phyloP scores from a whole-genome alignment of 53 echinoderm and acorn worm genomes.

The Holothuria scabra region DNA sequence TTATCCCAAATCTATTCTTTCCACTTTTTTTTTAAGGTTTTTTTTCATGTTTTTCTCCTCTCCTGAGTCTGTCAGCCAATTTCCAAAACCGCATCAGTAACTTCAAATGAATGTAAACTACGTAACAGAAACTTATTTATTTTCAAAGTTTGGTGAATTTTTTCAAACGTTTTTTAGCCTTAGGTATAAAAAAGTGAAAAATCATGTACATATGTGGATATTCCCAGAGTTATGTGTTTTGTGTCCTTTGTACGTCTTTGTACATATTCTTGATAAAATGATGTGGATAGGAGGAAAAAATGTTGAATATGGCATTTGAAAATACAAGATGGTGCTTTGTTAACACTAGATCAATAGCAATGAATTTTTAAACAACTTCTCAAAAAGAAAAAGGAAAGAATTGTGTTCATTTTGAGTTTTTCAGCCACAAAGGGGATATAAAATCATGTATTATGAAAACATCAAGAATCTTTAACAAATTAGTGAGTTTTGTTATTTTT shows the following conservation, averaged over 20 bases:
- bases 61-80: no score
- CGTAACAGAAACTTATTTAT: background rate
- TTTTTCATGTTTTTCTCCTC: no score
- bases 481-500: no score
- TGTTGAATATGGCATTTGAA: constrained; percentile 37
- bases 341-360: constrained; percentile 41
- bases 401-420: constrained; percentile 5
- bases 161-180: constrained; percentile 25
- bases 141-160: background rate
- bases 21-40: no score
- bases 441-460: constrained; percentile 43
- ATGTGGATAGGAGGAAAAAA: constrained; percentile 31
- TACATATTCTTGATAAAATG: constrained; percentile 45
- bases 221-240: constrained; percentile 38
- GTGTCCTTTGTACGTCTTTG: constrained; percentile 44
- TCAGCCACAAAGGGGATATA: constrained; percentile 26
- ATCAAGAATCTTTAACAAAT: constrained; percentile 25
- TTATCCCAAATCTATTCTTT: no score
- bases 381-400: constrained; percentile 7
- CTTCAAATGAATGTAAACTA: no score
- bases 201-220: constrained; percentile 45
- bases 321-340: constrained; percentile 40
- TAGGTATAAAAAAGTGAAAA: constrained; percentile 10
- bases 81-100: no score
- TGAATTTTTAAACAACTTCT: constrained; percentile 38